A percentile compares a stretch with the other conserved stretches of the same genome.
These are phyloP conservation scores for Aegotheles bennettii DNA, from an alignment of 2,113 vertebrate species.

Conservation along the genomic window DNA sequence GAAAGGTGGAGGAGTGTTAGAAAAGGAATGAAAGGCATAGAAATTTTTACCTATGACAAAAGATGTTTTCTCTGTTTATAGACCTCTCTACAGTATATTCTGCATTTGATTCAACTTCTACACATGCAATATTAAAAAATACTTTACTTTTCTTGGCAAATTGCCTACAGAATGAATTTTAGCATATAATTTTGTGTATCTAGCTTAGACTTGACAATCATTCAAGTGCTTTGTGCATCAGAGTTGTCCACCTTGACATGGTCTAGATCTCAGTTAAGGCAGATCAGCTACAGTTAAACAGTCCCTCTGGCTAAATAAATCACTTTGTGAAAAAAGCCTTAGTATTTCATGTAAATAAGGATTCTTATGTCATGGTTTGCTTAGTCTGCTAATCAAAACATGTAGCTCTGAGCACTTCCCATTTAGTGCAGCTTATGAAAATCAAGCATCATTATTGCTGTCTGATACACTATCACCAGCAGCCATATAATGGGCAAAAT, in stretches of 20 bases:
- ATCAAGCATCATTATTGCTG: constrained; percentile 45
- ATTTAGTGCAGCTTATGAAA: constrained; percentile 49
- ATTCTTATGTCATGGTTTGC: constrained; percentile 5
- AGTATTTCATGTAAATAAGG: background rate
- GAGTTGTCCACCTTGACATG: background rate
- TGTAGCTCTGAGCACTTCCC: constrained; percentile 27
- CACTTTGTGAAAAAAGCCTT: background rate
- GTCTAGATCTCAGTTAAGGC: background rate
- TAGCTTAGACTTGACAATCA: background rate
- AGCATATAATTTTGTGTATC: background rate
- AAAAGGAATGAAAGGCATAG: background rate
- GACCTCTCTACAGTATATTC: background rate
- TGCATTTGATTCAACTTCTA: background rate
- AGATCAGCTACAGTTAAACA: background rate
- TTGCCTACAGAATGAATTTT: background rate
- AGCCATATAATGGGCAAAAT: constrained; percentile 37
- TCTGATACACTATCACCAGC: constrained; percentile 23
- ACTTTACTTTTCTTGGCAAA: background rate
- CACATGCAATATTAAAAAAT: background rate
- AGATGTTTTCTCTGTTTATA: background rate
- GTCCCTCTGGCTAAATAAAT: constrained; percentile 1
- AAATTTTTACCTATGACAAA: background rate
- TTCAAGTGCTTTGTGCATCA: background rate
- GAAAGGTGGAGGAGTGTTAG: background rate
- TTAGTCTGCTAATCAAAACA: constrained; percentile 51